Evolutionary conservation across 2,888 invertebrate species (phyloP), one percentile per base, ranked within the genome.

Genomic region (Diadromus collaris): DNA sequence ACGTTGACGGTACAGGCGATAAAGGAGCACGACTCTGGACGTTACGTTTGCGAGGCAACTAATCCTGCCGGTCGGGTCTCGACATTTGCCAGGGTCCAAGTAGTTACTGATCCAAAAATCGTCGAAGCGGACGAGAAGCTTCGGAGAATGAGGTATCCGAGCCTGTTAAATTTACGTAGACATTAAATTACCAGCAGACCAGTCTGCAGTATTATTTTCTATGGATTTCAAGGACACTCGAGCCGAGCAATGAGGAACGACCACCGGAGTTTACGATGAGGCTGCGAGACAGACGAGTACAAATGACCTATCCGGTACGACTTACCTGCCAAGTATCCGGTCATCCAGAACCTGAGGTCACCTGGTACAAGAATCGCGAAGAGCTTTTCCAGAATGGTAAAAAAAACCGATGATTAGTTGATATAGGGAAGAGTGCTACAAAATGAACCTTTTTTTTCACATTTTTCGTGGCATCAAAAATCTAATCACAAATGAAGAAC

Each of bases 241-340:
- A 88, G 71, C 88, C 90, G 54, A 89, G 86, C 58, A 87, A 87
- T 79, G 91, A 91, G 1, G 94, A 94, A 78, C 92, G 92, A 73
- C 94, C 95, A 0, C 97, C 97, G 0, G 95, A 96, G 89, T 97
- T 97, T 88, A 96, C 96, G 1, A 96, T 97, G 96, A 93, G 97
- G 2, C 92, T 97, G 7, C 92, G 96, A 4, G 96, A 97, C 88
- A 92, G 97, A 29, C 93, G 96, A n/a, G 96, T 97, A 0, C 96
- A 97, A 90, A 94, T 95, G 2, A 95, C 95, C 0, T 96, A 96
- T 89, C 97, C 97, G 0, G 96, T 97, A 6, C 93, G 97, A 38
- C 92, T 98, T 32, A 97, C 97, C 0, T 97, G 97, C 86, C 96
- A 97, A 91, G 94, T 96, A 2, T 93, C 95, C 10, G 97, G 97